A percentile compares a stretch with the other conserved stretches of the same genome.
These are phyloP conservation scores for Tenodera sinensis DNA, from an alignment of 2,888 invertebrate genomes.

Conservation along the genomic window DNA sequence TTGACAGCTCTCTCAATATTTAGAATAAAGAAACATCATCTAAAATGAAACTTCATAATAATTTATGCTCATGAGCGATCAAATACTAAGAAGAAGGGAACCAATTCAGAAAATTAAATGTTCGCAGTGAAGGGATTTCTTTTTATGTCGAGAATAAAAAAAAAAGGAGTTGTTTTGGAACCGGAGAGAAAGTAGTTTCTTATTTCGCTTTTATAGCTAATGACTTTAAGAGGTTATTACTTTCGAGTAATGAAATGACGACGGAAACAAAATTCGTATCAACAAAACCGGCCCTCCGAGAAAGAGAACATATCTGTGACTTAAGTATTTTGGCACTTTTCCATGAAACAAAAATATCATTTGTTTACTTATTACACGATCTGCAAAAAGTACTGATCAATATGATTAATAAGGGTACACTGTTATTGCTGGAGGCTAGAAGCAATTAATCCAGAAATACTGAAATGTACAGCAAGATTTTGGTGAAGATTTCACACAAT, in stretches of 20 bases:
- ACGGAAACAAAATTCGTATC: too few species aligned
- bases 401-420: too few species aligned
- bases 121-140: not conserved
- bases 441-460: too few species aligned
- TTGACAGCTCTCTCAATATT: not conserved
- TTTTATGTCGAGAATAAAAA: not conserved
- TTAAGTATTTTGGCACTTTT: too few species aligned
- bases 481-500: too few species aligned
- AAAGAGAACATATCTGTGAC: too few species aligned
- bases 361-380: too few species aligned
- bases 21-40: not conserved
- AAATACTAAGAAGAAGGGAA: not conserved
- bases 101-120: not conserved
- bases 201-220: not conserved
- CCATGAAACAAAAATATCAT: too few species aligned
- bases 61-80: not conserved
- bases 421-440: too few species aligned
- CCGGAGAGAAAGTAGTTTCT: not conserved
- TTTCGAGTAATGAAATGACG: not conserved
- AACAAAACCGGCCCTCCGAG: too few species aligned
- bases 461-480: too few species aligned
- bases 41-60: not conserved
- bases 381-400: too few species aligned
- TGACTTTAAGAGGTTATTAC: not conserved
- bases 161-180: not conserved